phyloP scores from a whole-genome alignment of 2,113 vertebrate genomes.

The Eurystomus gularis region DNA sequence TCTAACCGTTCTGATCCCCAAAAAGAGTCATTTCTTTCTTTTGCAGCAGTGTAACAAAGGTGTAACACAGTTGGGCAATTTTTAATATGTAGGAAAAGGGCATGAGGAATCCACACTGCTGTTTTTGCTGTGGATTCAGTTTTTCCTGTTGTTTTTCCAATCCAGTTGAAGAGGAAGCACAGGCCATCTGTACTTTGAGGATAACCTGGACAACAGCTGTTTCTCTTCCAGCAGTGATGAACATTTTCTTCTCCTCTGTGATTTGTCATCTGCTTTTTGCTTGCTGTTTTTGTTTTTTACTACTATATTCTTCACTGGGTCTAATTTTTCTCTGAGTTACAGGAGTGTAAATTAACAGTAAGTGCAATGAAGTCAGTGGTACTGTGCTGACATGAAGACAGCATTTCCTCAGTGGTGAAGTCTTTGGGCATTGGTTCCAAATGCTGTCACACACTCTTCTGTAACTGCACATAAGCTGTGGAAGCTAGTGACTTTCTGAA shows the following conservation, averaged over 20 bases:
- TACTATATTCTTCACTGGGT: background rate
- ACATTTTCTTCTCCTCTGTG: background rate
- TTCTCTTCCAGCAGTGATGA: background rate
- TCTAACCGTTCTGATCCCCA: background rate
- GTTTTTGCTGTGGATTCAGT: background rate
- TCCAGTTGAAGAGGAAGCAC: background rate
- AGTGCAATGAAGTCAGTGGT: background rate
- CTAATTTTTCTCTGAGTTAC: background rate
- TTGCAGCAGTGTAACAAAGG: background rate
- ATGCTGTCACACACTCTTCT: background rate
- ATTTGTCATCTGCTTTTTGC: background rate
- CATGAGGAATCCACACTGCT: background rate
- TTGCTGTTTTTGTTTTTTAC: background rate
- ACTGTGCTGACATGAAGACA: background rate
- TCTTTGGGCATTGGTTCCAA: background rate
- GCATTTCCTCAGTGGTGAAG: background rate
- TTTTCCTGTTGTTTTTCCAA: background rate
- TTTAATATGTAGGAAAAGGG: background rate
- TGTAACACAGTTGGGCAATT: background rate
- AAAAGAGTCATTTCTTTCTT: background rate
- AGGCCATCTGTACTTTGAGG: constrained; percentile 20
- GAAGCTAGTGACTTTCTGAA: constrained; percentile 5
- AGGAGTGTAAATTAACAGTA: accelerated
- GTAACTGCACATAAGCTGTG: background rate
- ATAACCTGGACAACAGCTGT: constrained; percentile 36